A percentile compares a stretch with the other conserved stretches of the same genome.
These are phyloP conservation scores for Engystomops pustulosus DNA, from an alignment of 2,113 vertebrate genomes.

Conservation along the genomic window DNA sequence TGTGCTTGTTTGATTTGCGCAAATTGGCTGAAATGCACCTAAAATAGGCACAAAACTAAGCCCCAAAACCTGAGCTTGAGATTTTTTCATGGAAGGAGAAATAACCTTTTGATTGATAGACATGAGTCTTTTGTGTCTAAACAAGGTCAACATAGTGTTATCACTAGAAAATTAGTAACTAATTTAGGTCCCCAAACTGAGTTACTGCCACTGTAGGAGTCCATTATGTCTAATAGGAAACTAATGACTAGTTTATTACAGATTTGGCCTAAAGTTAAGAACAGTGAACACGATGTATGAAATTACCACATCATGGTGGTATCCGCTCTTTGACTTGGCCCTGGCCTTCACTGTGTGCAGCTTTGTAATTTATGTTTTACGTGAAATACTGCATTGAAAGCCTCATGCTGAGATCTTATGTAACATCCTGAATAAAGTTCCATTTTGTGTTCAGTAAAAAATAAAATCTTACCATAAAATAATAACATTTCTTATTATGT, in stretches of 20 bases:
- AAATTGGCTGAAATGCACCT: no score
- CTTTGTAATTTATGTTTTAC: neutral
- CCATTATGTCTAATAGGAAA: conserved; percentile 21
- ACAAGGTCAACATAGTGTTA: no score
- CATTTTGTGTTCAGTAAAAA: conserved; percentile 1
- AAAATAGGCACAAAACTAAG: no score
- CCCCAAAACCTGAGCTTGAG: no score
- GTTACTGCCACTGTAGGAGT: neutral
- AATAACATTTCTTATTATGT: neutral
- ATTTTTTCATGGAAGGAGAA: no score
- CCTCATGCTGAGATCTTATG: neutral
- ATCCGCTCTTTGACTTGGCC: neutral
- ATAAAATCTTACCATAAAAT: neutral
- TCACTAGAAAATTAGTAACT: no score
- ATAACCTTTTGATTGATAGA: no score
- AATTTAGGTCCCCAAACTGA: neutral
- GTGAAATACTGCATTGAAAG: neutral
- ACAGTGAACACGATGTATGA: neutral
- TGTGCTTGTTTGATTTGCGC: no score
- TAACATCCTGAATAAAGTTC: neutral
- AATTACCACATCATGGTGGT: conserved; percentile 10
- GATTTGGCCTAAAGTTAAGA: neutral
- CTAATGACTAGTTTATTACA: conserved; percentile 16
- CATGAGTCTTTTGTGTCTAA: no score
- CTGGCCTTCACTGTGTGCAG: neutral